Evolutionary conservation across 1,140 invertebrate genomes (phyloP).

Genomic region (Neomicropteryx cornuta): DNA sequence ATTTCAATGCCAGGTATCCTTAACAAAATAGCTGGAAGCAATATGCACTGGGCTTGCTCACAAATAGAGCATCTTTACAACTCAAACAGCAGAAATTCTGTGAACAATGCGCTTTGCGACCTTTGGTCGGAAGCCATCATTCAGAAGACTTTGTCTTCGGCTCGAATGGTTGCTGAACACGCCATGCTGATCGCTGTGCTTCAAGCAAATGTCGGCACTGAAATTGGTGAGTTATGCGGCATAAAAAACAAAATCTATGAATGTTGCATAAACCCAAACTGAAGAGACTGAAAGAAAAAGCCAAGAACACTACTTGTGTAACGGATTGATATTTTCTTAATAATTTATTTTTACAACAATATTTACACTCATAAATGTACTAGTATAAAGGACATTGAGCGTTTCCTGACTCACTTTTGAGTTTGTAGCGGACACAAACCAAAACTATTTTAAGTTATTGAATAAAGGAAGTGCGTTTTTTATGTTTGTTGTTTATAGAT

Average conservation of each 20-base stretch:
- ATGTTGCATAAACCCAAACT: constrained; percentile 3
- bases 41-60: constrained; percentile 70
- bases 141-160: constrained; percentile 50
- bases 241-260: constrained; percentile 1
- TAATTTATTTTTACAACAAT: too few relatives aligned
- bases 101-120: constrained; percentile 64
- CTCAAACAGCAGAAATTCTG: constrained; percentile 66
- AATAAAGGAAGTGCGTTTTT: too few relatives aligned
- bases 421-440: too few relatives aligned
- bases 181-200: constrained; percentile 71
- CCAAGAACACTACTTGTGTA: too few relatives aligned
- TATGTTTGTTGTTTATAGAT: too few relatives aligned
- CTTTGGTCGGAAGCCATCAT: constrained; percentile 62
- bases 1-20: constrained; percentile 53
- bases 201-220: constrained; percentile 82
- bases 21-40: constrained; percentile 80
- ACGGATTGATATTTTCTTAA: too few relatives aligned
- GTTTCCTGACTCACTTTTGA: too few relatives aligned
- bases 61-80: constrained; percentile 65
- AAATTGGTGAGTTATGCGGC: constrained; percentile 57
- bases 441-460: too few relatives aligned
- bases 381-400: too few relatives aligned
- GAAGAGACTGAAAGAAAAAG: too few relatives aligned
- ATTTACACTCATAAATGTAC: too few relatives aligned
- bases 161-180: constrained; percentile 74